Conservation (phyloP, 2,113 vertebrate genomes). For the Oriolus oriolus region DNA sequence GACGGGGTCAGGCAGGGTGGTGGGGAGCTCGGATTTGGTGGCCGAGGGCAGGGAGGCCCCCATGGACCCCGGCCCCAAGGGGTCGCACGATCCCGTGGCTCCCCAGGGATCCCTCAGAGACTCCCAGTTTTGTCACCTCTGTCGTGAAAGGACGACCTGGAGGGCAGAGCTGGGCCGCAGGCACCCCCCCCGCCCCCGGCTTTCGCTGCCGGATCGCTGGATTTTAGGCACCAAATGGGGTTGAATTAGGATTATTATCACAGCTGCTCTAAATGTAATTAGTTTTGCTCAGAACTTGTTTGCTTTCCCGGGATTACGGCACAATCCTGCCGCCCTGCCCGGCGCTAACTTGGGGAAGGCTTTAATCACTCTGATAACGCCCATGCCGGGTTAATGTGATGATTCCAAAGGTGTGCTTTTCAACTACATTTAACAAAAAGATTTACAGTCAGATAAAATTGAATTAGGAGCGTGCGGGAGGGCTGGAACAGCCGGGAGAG, state of each 20-base stretch:
- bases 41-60: accelerated
- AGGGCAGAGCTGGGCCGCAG: neutral
- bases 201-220: neutral
- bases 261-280: conserved; percentile 67
- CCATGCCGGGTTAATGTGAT: conserved; percentile 39
- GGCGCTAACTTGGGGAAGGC: neutral
- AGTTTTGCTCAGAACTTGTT: conserved; percentile 51
- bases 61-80: accelerated
- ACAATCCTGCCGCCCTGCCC: neutral
- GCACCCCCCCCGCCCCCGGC: accelerated
- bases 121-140: neutral
- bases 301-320: conserved; percentile 50
- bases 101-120: too few relatives aligned
- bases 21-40: accelerated
- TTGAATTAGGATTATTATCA: conserved; percentile 68
- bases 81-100: accelerated
- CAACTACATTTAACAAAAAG: conserved; percentile 64
- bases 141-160: neutral
- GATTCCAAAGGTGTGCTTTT: conserved; percentile 59
- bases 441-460: conserved; percentile 54
- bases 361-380: conserved; percentile 56
- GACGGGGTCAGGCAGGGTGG: neutral
- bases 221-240: conserved; percentile 45
- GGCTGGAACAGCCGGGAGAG: neutral
- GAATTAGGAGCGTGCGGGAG: conserved; percentile 45